Conservation (phyloP, 2,888 invertebrate species). For the Drosophila ezoana region DNA sequence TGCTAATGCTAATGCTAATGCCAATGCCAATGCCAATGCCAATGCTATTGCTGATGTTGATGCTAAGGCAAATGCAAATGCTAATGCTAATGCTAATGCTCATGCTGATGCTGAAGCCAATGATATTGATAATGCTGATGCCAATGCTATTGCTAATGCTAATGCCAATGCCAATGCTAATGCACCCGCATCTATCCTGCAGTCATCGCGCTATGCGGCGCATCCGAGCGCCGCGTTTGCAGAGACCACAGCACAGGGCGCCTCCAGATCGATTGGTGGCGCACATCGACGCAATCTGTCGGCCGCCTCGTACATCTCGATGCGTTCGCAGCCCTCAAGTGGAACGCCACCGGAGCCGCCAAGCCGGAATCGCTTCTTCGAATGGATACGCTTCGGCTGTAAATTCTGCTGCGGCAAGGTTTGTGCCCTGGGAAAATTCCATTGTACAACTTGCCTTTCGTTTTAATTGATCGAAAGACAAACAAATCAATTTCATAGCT, state of each 20-base stretch:
- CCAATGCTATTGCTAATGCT: slow-evolving; percentile 1
- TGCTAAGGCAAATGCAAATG: background rate
- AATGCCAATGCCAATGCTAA: background rate
- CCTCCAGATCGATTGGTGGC: slow-evolving; percentile 35
- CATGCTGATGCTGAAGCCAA: no score
- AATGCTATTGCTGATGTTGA: background rate
- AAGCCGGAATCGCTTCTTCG: slow-evolving; percentile 68
- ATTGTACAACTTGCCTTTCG: background rate
- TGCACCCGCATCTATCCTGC: slow-evolving; percentile 34
- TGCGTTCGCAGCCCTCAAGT: slow-evolving; percentile 59
- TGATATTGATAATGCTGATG: background rate
- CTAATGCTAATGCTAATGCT: background rate
- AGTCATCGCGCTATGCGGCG: slow-evolving; percentile 66
- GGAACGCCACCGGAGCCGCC: slow-evolving; percentile 70
- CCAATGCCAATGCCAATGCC: background rate
- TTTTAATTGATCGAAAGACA: slow-evolving; percentile 19
- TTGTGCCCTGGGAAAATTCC: slow-evolving; percentile 27
- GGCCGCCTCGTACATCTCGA: slow-evolving; percentile 78
- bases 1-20: background rate
- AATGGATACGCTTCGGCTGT: slow-evolving; percentile 68
- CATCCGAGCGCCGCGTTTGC: slow-evolving; percentile 72
- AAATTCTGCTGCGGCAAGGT: slow-evolving; percentile 75
- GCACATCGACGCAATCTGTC: slow-evolving; percentile 76
- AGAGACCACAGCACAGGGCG: slow-evolving; percentile 47
- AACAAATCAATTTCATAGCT: slow-evolving; percentile 21